Evolutionary conservation across 1,140 invertebrate species (phyloP), one percentile per base, ranked within the genome.

Genomic region (Formica selysi): DNA sequence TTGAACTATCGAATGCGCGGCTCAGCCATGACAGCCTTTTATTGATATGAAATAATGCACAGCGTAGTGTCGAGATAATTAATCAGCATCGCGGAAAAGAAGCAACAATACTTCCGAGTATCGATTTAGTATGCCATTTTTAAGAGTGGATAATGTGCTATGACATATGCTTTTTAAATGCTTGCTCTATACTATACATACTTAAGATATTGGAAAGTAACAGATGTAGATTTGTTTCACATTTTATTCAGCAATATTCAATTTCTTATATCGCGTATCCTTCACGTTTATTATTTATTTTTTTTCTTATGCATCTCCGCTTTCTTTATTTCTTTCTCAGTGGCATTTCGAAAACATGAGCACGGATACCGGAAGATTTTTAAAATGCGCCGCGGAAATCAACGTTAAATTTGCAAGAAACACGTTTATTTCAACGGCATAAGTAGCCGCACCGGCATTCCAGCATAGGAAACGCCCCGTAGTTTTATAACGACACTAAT

Each of bases 401-500:
- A 83, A 83, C 68, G 62, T 83, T 83, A 73, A 83, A 83, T 74
- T 83, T 83, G 68, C 79, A 83, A 73, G 79, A 13, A 61, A 61
- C 79, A 83, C 79, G 68, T 83, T 83, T 83, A 83, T 83, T 83
- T 48, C 68, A 73, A 74, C 68, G 29, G 68, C 54, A 41, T 83
- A 83, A 83, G 79, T 61, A 83, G 38, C 26, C 26, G 54, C 54
- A 36, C 54, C 38, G 38, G 67, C 26, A 61, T 41, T 32, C 79
- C 36, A 54, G 26, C 48, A 19, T 61, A 64, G 80, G 59, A 57
- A 76, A 78, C 67, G 62, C n/a, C 70, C 74, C 54, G 65, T 76
- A 79, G 84, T 41, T 44, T 86, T 87, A 87, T 86, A 80, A 54
- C 61, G 87, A 61, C 88, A 74, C 89, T 90, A 90, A 90, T 90